Conservation (phyloP, 2,888 invertebrate genomes). For the Rhingia rostrata region DNA sequence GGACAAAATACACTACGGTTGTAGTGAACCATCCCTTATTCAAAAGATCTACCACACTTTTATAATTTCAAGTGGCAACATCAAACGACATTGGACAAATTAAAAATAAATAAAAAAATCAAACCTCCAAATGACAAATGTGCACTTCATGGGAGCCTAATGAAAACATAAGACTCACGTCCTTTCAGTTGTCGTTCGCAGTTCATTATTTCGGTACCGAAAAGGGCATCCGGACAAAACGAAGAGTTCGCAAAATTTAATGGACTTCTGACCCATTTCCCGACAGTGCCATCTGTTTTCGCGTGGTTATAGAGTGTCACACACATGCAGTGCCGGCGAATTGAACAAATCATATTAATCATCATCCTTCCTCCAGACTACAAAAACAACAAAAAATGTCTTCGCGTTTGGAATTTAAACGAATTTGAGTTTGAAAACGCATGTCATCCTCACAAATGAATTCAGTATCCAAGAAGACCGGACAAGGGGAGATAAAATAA, state of each 20-base stretch:
- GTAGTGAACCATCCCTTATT: no score
- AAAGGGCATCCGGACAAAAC: slow-evolving; percentile 47
- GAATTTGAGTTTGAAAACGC: slow-evolving; percentile 49
- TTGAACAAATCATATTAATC: slow-evolving; percentile 69
- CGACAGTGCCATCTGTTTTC: slow-evolving; percentile 58
- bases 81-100: no score
- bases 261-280: slow-evolving; percentile 72
- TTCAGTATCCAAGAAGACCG: slow-evolving; percentile 31
- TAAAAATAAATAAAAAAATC: neutral
- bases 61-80: no score
- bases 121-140: slow-evolving; percentile 39
- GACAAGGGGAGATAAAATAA: slow-evolving; percentile 13
- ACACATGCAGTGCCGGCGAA: slow-evolving; percentile 23
- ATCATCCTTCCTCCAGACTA: slow-evolving; percentile 38
- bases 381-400: neutral
- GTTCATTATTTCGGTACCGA: slow-evolving; percentile 57
- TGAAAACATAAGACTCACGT: slow-evolving; percentile 49
- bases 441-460: slow-evolving; percentile 60
- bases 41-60: no score
- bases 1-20: no score
- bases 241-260: slow-evolving; percentile 63
- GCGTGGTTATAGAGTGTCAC: neutral
- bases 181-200: slow-evolving; percentile 37
- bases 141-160: slow-evolving; percentile 29
- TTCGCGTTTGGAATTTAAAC: slow-evolving; percentile 53